Conservation (phyloP, 2,113 vertebrate genomes). For the Agapornis roseicollis region DNA sequence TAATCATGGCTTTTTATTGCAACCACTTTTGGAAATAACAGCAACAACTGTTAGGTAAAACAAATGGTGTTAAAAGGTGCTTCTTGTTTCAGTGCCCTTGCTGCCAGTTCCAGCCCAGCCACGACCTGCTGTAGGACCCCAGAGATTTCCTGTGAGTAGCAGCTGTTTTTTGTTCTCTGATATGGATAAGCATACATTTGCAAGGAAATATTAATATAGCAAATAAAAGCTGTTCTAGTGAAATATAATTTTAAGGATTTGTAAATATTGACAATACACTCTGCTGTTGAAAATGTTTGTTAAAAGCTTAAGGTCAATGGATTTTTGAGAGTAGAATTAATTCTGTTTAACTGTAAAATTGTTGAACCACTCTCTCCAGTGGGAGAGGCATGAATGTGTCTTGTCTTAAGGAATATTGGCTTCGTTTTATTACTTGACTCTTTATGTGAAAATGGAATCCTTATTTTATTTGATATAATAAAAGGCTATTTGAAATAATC, state of each 20-base stretch:
- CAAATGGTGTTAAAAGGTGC: constrained; percentile 54
- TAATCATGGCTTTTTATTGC: neutral
- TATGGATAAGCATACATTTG: constrained; percentile 75
- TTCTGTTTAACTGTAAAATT: constrained; percentile 77
- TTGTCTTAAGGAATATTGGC: constrained; percentile 45
- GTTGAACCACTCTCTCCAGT: constrained; percentile 66
- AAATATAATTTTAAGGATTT: constrained; percentile 80
- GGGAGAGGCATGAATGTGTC: constrained; percentile 47
- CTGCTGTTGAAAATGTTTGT: constrained; percentile 84
- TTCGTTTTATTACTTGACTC: constrained; percentile 52
- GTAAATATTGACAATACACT: constrained; percentile 84
- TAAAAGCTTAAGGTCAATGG: constrained; percentile 83
- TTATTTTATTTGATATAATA: constrained; percentile 47
- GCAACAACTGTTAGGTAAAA: neutral
- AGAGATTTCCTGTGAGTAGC: constrained; percentile 97
- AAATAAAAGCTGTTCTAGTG: constrained; percentile 77
- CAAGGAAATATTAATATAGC: constrained; percentile 79
- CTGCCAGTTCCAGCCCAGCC: constrained; percentile 93
- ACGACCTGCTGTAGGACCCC: constrained; percentile 91
- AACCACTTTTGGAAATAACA: neutral
- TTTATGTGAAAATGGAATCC: constrained; percentile 50
- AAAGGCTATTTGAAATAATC: constrained; percentile 38
- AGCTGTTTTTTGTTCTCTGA: constrained; percentile 76
- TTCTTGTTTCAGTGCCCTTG: constrained; percentile 91
- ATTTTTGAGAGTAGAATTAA: constrained; percentile 79